Evolutionary conservation across 2,797 vertebrate species (phyloP), one percentile per base, ranked within the genome.

Genomic region (Acanthurus lineatus): DNA sequence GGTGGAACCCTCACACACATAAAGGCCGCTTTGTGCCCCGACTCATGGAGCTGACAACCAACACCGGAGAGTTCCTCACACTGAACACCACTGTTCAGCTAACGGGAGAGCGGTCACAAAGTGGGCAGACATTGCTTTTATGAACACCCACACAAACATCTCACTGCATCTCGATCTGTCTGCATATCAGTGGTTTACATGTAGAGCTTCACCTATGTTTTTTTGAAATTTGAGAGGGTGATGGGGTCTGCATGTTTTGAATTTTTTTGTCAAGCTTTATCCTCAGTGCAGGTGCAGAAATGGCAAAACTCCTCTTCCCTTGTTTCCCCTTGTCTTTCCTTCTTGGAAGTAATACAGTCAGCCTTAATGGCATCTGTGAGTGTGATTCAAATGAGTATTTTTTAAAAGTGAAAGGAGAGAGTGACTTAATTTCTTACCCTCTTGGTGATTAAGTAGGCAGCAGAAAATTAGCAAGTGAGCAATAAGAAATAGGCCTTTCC

Each of bases 1-100:
- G 94, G 92, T 91, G 92, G 93, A 87, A 93, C 91, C 91, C 91
- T 89, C 52, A 56, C 62, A 75, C 79, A 81, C 88, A 94, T 94
- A 94, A 94, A 95, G 94, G 88, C 48, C 16, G 90, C 93, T 92
- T 95, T 94, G 94, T 94, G 91, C 86, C 92, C 86, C 84, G 75
- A 90, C 91, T 91, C 87, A 88, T 64, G 81, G 82, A 90, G 88
- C 90, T 91, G 94, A 93, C 93, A 94, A 91, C 90, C 89, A 92
- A 93, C 91, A 93, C 93, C 90, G 76, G 83, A 48, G 77, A 79
- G 86, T 87, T 89, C 79, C 85, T 86, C 85, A 88, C 83, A 91
- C 86, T 90, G 90, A 89, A 87, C 88, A 53, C 87, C 87, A 90
- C 81, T 90, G 88, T 92, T 92, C 80, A 68, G 74, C 81, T 77